Base-by-base conservation (phyloP, 2,797 vertebrate genomes). In the Miichthys miiuy region DNA sequence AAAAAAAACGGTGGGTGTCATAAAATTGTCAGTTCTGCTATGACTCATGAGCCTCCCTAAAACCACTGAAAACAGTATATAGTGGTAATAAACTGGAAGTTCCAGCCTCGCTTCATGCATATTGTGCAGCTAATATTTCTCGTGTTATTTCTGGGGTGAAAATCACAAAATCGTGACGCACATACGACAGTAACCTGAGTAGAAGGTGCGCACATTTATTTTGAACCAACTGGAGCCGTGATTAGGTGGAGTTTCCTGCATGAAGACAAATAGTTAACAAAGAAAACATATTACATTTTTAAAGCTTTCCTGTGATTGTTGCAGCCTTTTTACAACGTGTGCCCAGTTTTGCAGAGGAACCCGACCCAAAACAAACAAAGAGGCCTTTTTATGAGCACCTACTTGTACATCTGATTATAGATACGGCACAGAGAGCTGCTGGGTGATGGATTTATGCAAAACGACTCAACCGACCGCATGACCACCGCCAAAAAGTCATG, bases 1-100 rank as follows among this genome's bases (percentile, higher is more conserved):
- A 75, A 84, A 61, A 56, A 61, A 56, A 66, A 38, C 42, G 66
- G 51, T 56, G 21, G 6, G 44, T 71, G 44, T 14, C 60, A 68
- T 72, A 44, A 81, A 92, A 89, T 75, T 14, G 58, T 74, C n/a
- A 84, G 56, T 85, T 84, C 69, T 86, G 80, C 73, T 77, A 0
- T 91, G 91, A 93, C 67, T 93, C 91, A 92, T 79, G 66, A 38
- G 3, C 65, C 58, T 16, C 12, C 16, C 50, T 4, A 10, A 74
- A 79, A 79, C 41, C 70, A n/a, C 52, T 56, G 48, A 27, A 51
- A 79, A 75, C 34, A 77, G 44, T n/a, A 18, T 47, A 3, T 25
- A 13, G 25, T 34, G 18, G 46, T 54, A 4, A 70, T 51, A 42
- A 34, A 42, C 55, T 5, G 21, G 57, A 61, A 51, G 8, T 34